A percentile compares a stretch with the other conserved stretches of the same genome.
These are phyloP conservation scores for Parazoanthus darwini DNA, from an alignment of 92 coral and sea anemone species.

Conservation along the genomic window DNA sequence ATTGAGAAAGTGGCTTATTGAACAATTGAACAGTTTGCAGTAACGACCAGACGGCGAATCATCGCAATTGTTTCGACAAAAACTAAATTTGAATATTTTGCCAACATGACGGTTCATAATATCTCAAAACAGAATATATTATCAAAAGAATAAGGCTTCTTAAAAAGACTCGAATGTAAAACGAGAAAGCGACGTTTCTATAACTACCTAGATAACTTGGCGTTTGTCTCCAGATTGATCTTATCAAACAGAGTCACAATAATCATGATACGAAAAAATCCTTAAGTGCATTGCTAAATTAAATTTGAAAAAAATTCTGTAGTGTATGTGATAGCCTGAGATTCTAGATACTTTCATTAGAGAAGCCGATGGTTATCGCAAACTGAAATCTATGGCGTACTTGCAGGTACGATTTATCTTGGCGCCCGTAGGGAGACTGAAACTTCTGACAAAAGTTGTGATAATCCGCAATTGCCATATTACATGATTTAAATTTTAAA, in stretches of 20 bases:
- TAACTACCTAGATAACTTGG: not conserved
- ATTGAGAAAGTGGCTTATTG: too few relatives aligned
- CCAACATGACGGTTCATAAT: too few relatives aligned
- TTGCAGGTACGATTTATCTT: not conserved
- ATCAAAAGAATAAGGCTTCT: too few relatives aligned
- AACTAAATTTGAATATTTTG: too few relatives aligned
- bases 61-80: too few relatives aligned
- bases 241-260: not conserved
- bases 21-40: too few relatives aligned
- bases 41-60: too few relatives aligned
- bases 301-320: not conserved
- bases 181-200: too few relatives aligned
- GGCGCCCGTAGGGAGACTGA: not conserved
- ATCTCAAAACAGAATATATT: too few relatives aligned
- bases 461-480: not conserved
- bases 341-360: not conserved
- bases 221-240: not conserved
- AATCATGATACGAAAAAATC: not conserved
- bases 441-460: not conserved
- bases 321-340: not conserved
- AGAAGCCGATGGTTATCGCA: not conserved
- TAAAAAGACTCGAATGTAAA: too few relatives aligned
- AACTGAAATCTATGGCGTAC: not conserved
- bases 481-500: not conserved
- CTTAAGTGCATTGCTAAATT: not conserved